Conservation (phyloP, 1,140 invertebrate genomes). For the Drosophila ficusphila region DNA sequence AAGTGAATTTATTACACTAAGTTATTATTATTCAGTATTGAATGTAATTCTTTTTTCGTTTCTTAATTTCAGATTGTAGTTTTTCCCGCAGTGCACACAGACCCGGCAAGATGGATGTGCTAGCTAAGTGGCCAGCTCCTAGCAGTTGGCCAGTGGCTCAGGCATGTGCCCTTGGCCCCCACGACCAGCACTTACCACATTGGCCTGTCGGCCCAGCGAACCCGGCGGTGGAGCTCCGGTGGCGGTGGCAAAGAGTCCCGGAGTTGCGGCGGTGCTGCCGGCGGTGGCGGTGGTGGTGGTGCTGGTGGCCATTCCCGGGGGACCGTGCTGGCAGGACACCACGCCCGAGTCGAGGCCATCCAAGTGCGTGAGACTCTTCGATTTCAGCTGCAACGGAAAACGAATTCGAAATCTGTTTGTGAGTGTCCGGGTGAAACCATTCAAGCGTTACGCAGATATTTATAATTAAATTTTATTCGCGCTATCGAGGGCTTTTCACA, state of each 20-base stretch:
- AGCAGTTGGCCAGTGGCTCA: slow-evolving; percentile 22
- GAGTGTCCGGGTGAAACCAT: slow-evolving; percentile 36
- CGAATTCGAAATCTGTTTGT: slow-evolving; percentile 39
- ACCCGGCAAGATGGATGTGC: slow-evolving; percentile 38
- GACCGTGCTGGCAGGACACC: slow-evolving; percentile 70
- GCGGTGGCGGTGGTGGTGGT: slow-evolving; percentile 6
- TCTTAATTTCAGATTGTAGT: background rate
- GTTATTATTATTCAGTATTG: too few relatives aligned
- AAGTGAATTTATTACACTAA: too few relatives aligned
- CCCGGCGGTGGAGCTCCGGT: slow-evolving; percentile 26
- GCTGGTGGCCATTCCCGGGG: slow-evolving; percentile 24
- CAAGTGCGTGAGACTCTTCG: slow-evolving; percentile 84
- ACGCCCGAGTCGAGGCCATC: slow-evolving; percentile 75
- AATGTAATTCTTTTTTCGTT: too few relatives aligned
- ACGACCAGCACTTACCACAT: slow-evolving; percentile 47
- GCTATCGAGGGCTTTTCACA: slow-evolving; percentile 26
- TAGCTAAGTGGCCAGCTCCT: slow-evolving; percentile 37
- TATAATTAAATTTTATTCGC: slow-evolving; percentile 57
- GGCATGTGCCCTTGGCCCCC: slow-evolving; percentile 17
- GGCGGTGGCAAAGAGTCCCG: slow-evolving; percentile 13
- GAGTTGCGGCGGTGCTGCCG: background rate
- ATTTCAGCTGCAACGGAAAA: slow-evolving; percentile 79
- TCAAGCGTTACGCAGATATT: slow-evolving; percentile 44
- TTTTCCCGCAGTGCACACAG: slow-evolving; percentile 15
- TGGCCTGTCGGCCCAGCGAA: slow-evolving; percentile 49